These are phyloP conservation scores for Benthosema pterotum DNA, from an alignment of 2,797 vertebrate genomes.

Conservation along the genomic window DNA sequence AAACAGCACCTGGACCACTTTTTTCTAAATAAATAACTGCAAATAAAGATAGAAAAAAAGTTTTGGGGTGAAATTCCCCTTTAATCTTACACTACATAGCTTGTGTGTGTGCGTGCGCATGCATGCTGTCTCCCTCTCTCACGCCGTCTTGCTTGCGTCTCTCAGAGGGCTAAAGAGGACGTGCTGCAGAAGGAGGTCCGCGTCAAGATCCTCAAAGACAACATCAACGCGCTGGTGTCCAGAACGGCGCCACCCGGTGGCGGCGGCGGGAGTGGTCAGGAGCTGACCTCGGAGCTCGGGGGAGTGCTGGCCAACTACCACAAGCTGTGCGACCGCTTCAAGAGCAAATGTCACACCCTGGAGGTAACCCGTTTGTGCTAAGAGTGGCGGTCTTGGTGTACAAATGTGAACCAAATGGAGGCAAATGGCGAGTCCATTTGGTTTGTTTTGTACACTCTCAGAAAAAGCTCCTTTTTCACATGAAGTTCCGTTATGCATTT, in stretches of 20 bases:
- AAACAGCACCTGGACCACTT: too few species aligned
- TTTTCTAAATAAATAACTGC: too few species aligned
- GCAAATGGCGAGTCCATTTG: too few species aligned
- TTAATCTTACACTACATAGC: too few species aligned
- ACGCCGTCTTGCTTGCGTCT: not conserved
- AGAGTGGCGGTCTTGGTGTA: too few species aligned
- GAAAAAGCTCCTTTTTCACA: too few species aligned
- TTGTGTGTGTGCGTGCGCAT: too few species aligned
- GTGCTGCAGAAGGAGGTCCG: constrained; percentile 97
- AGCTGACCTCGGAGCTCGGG: constrained; percentile 84
- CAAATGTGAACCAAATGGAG: too few species aligned
- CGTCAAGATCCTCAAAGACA: constrained; percentile 98
- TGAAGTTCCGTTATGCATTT: too few species aligned
- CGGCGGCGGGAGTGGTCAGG: constrained; percentile 75
- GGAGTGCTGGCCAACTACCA: constrained; percentile 92
- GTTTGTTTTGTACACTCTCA: too few species aligned
- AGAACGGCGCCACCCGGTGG: constrained; percentile 80
- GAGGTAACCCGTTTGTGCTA: constrained; percentile 81
- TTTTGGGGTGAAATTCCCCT: too few species aligned
- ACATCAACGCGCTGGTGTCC: constrained; percentile 87
- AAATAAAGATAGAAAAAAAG: too few species aligned
- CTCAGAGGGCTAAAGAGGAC: constrained; percentile 96
- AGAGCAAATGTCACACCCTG: constrained; percentile 95
- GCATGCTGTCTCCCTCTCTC: not conserved
- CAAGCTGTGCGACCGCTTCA: constrained; percentile 93